Base-by-base conservation (phyloP, 2,113 vertebrate genomes). In the Dissostichus mawsoni region DNA sequence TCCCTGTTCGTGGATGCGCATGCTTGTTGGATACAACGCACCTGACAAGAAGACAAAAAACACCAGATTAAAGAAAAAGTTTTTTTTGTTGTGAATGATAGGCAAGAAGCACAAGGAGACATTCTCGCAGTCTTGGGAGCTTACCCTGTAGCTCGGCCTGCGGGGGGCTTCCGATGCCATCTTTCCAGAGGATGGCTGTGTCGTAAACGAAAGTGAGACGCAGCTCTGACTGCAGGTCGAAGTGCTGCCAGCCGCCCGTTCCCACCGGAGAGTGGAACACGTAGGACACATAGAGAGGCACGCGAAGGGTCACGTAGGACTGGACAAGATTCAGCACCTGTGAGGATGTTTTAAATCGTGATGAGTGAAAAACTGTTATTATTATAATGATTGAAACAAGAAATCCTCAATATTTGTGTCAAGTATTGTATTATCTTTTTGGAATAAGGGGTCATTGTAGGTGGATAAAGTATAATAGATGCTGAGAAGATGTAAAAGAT, bases 161-260 rank as follows among this genome's bases (percentile, higher is more conserved):
- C 0, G 97, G 96, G 0, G 97, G 97, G 86, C 98, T 99, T 5
- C 97, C 95, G 0, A 99, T 95, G 1, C 98, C 98, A 0, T 98
- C 97, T 70, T 86, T 95, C 98, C 98, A 99, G 90, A 98, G 94
- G 90, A 98, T 98, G 94, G 98, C 97, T 16, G 98, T 99, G 94
- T 99, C 98, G 18, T 99, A 99, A 87, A 98, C 98, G 0, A 99
- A 99, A 18, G 98, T 99, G 41, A 99, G 95, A 1, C 96, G 95
- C 0, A 99, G 96, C 92, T 99, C 97, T 0, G 98, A 97, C 86
- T 97, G 97, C 36, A 98, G 86, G 87, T 99, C 98, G 36, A 99
- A 99, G 89, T 99, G 98, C 91, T 98, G 98, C 98, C 98, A 99
- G 72, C 97, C 96, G 1, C 97, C 96, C 0, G 90, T 66, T 0